Evolutionary conservation across 1,140 invertebrate genomes (phyloP).

Genomic region (Oryctes rhinoceros): DNA sequence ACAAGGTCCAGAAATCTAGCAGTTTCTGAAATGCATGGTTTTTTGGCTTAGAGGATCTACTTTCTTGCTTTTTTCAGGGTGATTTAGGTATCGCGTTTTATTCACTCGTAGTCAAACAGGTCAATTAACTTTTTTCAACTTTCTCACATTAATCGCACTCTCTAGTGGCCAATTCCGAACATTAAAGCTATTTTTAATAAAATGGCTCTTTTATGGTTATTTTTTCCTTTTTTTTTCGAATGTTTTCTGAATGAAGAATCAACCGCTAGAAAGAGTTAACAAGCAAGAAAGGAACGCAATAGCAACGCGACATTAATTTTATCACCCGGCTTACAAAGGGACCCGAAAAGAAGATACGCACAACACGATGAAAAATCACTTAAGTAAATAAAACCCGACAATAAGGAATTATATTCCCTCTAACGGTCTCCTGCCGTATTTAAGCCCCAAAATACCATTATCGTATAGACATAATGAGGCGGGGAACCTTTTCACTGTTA

Average conservation of each 20-base stretch:
- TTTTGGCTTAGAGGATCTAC: no score
- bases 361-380: not conserved
- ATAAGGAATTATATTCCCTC: conserved; percentile 33
- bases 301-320: conserved; percentile 14
- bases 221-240: no score
- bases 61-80: no score
- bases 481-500: not conserved
- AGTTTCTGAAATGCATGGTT: no score
- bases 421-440: conserved; percentile 17
- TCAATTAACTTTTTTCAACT: no score
- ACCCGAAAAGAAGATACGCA: not conserved
- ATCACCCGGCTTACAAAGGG: conserved; percentile 29
- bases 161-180: no score
- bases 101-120: no score
- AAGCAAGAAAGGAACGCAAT: not conserved
- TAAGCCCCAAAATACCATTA: conserved; percentile 18
- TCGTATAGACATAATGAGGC: conserved; percentile 20
- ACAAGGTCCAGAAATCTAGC: no score
- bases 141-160: no score
- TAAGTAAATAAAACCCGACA: conserved; percentile 32
- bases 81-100: no score
- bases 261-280: not conserved
- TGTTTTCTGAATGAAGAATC: not conserved
- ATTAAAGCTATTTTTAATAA: no score
- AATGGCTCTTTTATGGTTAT: no score